phyloP scores from a whole-genome alignment of 2,888 invertebrate species.

The Caenorhabditis becei region DNA sequence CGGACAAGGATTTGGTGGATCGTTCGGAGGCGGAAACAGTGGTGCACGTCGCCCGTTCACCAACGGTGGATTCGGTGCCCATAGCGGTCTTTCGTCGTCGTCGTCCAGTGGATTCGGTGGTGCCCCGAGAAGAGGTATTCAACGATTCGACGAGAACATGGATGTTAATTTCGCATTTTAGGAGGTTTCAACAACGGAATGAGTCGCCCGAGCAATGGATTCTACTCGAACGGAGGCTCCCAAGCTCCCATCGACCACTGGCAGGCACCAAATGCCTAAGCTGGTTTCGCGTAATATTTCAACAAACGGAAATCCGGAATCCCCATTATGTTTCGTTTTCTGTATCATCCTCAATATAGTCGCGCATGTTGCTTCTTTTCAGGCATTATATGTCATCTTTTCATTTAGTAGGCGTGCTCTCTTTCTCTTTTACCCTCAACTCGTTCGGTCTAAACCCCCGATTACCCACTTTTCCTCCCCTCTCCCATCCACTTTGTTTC shows the following conservation, averaged over 20 bases:
- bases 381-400: constrained; percentile 12
- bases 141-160: too few species aligned
- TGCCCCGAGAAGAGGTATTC: constrained; percentile 44
- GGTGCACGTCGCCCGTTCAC: constrained; percentile 50
- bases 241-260: constrained; percentile 58
- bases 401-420: constrained; percentile 25
- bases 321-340: constrained; percentile 16
- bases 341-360: constrained; percentile 16
- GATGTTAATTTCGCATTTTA: background rate
- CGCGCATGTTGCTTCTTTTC: constrained; percentile 26
- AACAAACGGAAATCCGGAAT: constrained; percentile 58
- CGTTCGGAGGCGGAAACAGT: constrained; percentile 34
- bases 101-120: constrained; percentile 40
- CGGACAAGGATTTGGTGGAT: constrained; percentile 9
- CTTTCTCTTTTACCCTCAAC: constrained; percentile 6
- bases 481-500: constrained; percentile 3
- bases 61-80: constrained; percentile 57
- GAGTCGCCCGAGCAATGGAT: constrained; percentile 22
- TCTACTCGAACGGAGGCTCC: constrained; percentile 19
- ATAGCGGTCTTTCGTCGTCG: constrained; percentile 44
- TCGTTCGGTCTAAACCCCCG: constrained; percentile 7
- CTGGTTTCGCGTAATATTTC: constrained; percentile 9
- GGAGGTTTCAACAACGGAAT: constrained; percentile 51
- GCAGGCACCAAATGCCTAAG: constrained; percentile 52
- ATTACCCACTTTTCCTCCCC: constrained; percentile 13